phyloP scores from a whole-genome alignment of 2,888 invertebrate genomes.

The Dendrolimus houi region DNA sequence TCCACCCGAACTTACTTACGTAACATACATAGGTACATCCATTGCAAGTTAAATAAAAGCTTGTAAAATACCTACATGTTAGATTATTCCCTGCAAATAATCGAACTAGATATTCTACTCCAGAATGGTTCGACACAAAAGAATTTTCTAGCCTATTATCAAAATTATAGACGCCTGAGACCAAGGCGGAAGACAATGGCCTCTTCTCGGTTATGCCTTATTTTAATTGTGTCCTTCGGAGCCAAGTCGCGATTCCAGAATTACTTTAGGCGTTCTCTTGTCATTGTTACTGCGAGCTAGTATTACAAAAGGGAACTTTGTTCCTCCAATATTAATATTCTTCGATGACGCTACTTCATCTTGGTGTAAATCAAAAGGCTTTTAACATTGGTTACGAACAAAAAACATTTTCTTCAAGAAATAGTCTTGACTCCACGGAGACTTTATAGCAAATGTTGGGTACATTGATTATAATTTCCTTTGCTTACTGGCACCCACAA shows the following conservation, averaged over 20 bases:
- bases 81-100: conserved; percentile 24
- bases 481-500: too few relatives aligned
- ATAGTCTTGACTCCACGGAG: too few relatives aligned
- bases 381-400: not conserved
- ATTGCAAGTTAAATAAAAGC: too few relatives aligned
- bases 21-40: too few relatives aligned
- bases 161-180: conserved; percentile 66
- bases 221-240: conserved; percentile 59
- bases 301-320: not conserved
- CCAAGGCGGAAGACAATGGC: conserved; percentile 34
- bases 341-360: not conserved
- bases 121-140: conserved; percentile 45
- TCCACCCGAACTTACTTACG: too few relatives aligned
- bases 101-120: conserved; percentile 57
- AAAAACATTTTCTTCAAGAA: not conserved
- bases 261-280: conserved; percentile 40
- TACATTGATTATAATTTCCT: too few relatives aligned
- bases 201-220: conserved; percentile 37
- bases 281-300: conserved; percentile 12
- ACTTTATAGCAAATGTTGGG: too few relatives aligned
- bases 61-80: too few relatives aligned
- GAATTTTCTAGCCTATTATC: conserved; percentile 73
- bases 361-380: not conserved
- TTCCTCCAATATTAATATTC: conserved; percentile 1
- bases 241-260: conserved; percentile 51